These are phyloP conservation scores for Gnathonemus echidnorhynchus DNA, from an alignment of 2,113 vertebrate genomes.

Conservation along the genomic window DNA sequence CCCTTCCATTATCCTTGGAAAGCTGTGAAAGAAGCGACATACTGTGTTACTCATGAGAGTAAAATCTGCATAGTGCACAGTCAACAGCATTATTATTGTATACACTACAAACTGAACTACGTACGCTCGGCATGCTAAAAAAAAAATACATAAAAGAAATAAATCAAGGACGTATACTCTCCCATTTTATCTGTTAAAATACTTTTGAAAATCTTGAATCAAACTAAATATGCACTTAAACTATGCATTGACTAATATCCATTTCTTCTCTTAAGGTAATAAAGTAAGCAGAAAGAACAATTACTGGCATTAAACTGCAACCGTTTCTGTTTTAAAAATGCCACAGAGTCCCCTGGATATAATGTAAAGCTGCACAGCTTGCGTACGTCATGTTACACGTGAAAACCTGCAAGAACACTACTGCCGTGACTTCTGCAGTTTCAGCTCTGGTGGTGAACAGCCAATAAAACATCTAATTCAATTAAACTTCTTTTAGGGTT, in stretches of 20 bases:
- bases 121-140: slow-evolving; percentile 26
- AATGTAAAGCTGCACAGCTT: slow-evolving; percentile 98
- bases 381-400: slow-evolving; percentile 78
- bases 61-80: slow-evolving; percentile 43
- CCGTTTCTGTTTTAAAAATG: slow-evolving; percentile 95
- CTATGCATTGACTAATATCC: slow-evolving; percentile 33
- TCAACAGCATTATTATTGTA: slow-evolving; percentile 31
- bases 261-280: slow-evolving; percentile 70
- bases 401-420: slow-evolving; percentile 52
- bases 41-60: slow-evolving; percentile 31
- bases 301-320: slow-evolving; percentile 97
- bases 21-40: slow-evolving; percentile 32
- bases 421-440: background rate
- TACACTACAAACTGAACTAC: slow-evolving; percentile 25
- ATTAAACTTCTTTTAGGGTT: background rate
- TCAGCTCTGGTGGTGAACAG: background rate
- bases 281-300: slow-evolving; percentile 75
- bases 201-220: slow-evolving; percentile 62
- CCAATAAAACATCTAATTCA: background rate
- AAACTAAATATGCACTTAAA: slow-evolving; percentile 63
- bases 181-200: slow-evolving; percentile 58
- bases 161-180: slow-evolving; percentile 67
- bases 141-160: slow-evolving; percentile 46
- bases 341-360: slow-evolving; percentile 99
- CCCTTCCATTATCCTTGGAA: slow-evolving; percentile 17